phyloP scores from a whole-genome alignment of 2,888 invertebrate genomes.

The Julus scanicus region DNA sequence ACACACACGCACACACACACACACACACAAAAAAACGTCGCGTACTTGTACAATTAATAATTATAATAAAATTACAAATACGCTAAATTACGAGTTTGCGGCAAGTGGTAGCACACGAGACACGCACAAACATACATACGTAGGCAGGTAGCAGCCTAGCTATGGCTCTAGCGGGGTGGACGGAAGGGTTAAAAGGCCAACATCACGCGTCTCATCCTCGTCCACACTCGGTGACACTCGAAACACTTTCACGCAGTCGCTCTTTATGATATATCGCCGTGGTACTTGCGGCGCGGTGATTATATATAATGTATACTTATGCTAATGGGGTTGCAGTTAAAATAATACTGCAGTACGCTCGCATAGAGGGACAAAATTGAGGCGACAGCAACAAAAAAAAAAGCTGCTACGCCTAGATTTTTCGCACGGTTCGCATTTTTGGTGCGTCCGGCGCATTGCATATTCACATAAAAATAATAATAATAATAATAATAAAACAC shows the following conservation, averaged over 20 bases:
- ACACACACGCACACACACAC: neutral
- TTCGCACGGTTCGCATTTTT: neutral
- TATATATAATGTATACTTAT: slow-evolving; percentile 22
- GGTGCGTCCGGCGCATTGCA: neutral
- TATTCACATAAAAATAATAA: slow-evolving; percentile 27
- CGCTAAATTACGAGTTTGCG: neutral
- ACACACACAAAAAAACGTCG: neutral
- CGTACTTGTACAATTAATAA: slow-evolving; percentile 35
- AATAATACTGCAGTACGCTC: slow-evolving; percentile 39
- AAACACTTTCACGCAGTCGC: neutral
- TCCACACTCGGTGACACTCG: neutral
- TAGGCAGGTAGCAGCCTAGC: neutral
- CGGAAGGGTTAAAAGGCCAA: neutral
- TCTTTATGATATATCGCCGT: neutral
- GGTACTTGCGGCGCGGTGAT: neutral
- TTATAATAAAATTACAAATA: slow-evolving; percentile 22
- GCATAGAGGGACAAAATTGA: slow-evolving; percentile 18
- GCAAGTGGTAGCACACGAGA: too few relatives aligned
- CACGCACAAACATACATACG: neutral
- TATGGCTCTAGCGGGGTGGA: neutral
- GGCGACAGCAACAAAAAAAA: neutral
- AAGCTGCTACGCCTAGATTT: neutral
- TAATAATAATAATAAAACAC: slow-evolving; percentile 24
- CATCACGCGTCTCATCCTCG: neutral
- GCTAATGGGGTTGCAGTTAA: slow-evolving; percentile 10